These are phyloP conservation scores for Anticlea derivata DNA, from an alignment of 2,888 invertebrate genomes.

Conservation along the genomic window DNA sequence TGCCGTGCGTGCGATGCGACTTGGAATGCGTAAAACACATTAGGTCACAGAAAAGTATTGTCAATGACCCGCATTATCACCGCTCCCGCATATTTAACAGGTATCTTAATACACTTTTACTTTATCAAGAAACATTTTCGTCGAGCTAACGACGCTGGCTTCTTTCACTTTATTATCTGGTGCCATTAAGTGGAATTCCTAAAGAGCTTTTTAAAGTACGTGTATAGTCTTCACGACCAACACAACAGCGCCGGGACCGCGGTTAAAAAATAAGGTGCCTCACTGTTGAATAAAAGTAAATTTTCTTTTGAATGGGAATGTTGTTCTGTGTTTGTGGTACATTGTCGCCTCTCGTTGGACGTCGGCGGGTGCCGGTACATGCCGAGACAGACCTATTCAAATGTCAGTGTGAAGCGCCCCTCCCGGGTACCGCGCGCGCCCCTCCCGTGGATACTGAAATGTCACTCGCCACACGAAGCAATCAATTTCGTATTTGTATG, in stretches of 20 bases:
- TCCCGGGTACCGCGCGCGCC: slow-evolving; percentile 45
- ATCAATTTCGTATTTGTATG: slow-evolving; percentile 83
- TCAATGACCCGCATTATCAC: slow-evolving; percentile 24
- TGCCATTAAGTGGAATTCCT: slow-evolving; percentile 38
- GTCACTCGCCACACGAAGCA: slow-evolving; percentile 81
- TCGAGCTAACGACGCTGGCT: slow-evolving; percentile 35
- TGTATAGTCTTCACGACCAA: slow-evolving; percentile 29
- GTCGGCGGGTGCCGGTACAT: slow-evolving; percentile 79
- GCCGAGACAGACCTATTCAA: slow-evolving; percentile 81
- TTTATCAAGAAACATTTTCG: slow-evolving; percentile 37
- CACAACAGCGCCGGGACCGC: slow-evolving; percentile 39
- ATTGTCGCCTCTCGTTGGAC: slow-evolving; percentile 79
- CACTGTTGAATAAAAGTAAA: slow-evolving; percentile 75
- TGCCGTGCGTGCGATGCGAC: no score
- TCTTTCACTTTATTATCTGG: slow-evolving; percentile 36
- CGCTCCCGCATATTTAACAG: slow-evolving; percentile 25
- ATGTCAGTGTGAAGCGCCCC: slow-evolving; percentile 74
- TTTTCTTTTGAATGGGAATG: slow-evolving; percentile 78
- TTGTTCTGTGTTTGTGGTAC: slow-evolving; percentile 74
- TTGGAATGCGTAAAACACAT: slow-evolving; percentile 29
- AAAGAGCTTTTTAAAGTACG: slow-evolving; percentile 32
- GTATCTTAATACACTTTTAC: slow-evolving; percentile 33
- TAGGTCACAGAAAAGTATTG: slow-evolving; percentile 24
- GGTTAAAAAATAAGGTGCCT: slow-evolving; percentile 64
- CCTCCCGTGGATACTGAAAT: slow-evolving; percentile 71